Percentiles rank a stretch among this genome's conserved stretches.
Evolutionary conservation across 2,888 invertebrate genomes (phyloP).

Genomic region (Drosophila quinaria): DNA sequence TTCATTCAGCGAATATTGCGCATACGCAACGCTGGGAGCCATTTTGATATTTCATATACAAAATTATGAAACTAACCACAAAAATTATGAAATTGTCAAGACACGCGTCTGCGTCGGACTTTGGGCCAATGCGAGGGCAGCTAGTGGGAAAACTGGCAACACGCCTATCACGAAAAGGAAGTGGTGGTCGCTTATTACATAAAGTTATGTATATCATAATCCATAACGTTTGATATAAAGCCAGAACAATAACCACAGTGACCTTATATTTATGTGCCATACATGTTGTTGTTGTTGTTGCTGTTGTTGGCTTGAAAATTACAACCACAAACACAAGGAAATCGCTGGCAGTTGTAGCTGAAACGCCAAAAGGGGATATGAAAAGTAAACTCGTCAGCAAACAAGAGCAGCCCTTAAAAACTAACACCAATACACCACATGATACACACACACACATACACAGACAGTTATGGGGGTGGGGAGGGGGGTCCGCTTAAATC

Average conservation of each 20-base stretch:
- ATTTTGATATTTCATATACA: constrained; percentile 37
- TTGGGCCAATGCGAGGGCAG: constrained; percentile 56
- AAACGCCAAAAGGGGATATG: constrained; percentile 17
- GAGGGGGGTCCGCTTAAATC: constrained; percentile 64
- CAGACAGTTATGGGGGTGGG: constrained; percentile 32
- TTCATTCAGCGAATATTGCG: constrained; percentile 40
- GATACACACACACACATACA: constrained; percentile 11
- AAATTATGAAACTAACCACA: constrained; percentile 68
- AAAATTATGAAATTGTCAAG: constrained; percentile 60
- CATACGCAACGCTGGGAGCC: constrained; percentile 56
- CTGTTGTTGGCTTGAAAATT: constrained; percentile 66
- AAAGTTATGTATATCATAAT: constrained; percentile 78
- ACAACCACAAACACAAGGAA: constrained; percentile 71
- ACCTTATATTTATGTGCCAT: constrained; percentile 1
- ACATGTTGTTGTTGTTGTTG: constrained; percentile 23
- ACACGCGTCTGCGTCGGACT: constrained; percentile 21
- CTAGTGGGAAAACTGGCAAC: not conserved
- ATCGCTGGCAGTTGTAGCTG: constrained; percentile 26
- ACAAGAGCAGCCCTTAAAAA: constrained; percentile 70
- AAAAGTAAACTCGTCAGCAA: constrained; percentile 47
- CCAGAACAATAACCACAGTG: not conserved
- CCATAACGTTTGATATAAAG: constrained; percentile 60
- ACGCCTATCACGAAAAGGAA: constrained; percentile 36
- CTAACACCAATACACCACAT: constrained; percentile 32
- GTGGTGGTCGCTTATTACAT: constrained; percentile 61